Evolutionary conservation across 2,888 invertebrate genomes (phyloP), one percentile per base, ranked within the genome.

Genomic region (Blera fallax): DNA sequence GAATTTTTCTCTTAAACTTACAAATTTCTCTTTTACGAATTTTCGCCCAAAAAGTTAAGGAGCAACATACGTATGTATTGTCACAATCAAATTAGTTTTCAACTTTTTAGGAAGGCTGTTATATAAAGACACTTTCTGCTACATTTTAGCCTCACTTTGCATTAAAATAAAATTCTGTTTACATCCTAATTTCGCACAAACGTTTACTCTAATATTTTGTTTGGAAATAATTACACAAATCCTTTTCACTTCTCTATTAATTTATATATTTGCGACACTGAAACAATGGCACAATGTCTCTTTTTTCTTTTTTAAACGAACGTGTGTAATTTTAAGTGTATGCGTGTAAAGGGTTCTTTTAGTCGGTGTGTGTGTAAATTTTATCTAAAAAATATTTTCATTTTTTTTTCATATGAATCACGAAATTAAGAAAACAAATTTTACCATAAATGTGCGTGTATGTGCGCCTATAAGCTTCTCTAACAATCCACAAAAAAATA

Each of bases 231-330:
- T 69, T 48, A 62, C 69, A 70, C 37, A 69, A 62, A 62, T 60
- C 27, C 29, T 32, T 29, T 60, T 18, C 37, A 14, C 21, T 29
- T 18, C 14, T 40, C 7, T 21, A 29, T 27, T 34, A 37, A 18
- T 29, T 43, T 11, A 62, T n/a, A 29, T 54, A 24, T 27, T 24
- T 58, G 60, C 74, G 50, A 52, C 65, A 67, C 56, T 73, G 73
- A 73, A 79, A 73, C 73, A 79, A 79, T 77, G 79, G 72, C 81
- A 81, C 80, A 81, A 37, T 81, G 52, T 54, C 34, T 50, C n/a
- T 6, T 48, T 14, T 56, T 60, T 43, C 37, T 67, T 32, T 48
- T 34, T 69, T 16, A n/a, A n/a, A n/a, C n/a, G n/a, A n/a, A n/a
- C n/a, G n/a, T 67, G 27, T 40, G 58, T 60, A 29, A 58, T 60